These are phyloP conservation scores for Montipora foliosa DNA, from an alignment of 64 coral and sea anemone species.

Conservation along the genomic window DNA sequence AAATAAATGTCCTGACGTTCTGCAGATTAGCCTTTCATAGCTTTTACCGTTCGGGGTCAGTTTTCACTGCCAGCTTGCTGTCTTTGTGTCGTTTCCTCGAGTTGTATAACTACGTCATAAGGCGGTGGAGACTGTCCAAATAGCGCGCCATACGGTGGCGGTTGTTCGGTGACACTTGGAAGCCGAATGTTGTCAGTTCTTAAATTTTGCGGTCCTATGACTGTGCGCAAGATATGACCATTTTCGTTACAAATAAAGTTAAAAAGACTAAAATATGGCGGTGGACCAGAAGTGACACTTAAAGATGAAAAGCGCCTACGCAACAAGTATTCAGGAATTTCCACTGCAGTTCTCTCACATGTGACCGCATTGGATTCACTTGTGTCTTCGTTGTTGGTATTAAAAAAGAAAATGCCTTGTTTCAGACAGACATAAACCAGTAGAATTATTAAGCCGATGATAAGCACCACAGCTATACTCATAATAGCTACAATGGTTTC, in stretches of 20 bases:
- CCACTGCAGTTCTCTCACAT: conserved; percentile 8
- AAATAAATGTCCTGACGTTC: too few relatives aligned
- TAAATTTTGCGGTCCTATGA: conserved; percentile 12
- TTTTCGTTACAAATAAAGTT: conserved; percentile 29
- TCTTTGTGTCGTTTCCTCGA: neutral
- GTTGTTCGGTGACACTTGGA: conserved; percentile 8
- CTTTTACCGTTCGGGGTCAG: neutral
- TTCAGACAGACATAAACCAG: conserved; percentile 40
- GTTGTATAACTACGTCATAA: conserved; percentile 6
- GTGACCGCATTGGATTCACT: conserved; percentile 8
- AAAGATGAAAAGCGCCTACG: conserved; percentile 25
- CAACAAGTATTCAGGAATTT: conserved; percentile 39
- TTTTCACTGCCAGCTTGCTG: neutral
- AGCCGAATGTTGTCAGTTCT: neutral
- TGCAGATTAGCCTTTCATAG: too few relatives aligned
- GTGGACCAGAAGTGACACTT: conserved; percentile 22
- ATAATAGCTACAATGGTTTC: conserved; percentile 36
- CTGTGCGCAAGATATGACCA: conserved; percentile 8
- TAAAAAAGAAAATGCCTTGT: conserved; percentile 8
- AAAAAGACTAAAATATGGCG: conserved; percentile 51
- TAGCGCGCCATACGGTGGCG: conserved; percentile 11
- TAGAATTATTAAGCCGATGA: conserved; percentile 18
- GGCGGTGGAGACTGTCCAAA: conserved; percentile 13
- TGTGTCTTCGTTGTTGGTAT: neutral
- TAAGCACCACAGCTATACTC: conserved; percentile 27